A percentile compares a stretch with the other conserved stretches of the same genome.
Conservation (phyloP, 2,797 vertebrate species). For the Diglossa cyanea region DNA sequence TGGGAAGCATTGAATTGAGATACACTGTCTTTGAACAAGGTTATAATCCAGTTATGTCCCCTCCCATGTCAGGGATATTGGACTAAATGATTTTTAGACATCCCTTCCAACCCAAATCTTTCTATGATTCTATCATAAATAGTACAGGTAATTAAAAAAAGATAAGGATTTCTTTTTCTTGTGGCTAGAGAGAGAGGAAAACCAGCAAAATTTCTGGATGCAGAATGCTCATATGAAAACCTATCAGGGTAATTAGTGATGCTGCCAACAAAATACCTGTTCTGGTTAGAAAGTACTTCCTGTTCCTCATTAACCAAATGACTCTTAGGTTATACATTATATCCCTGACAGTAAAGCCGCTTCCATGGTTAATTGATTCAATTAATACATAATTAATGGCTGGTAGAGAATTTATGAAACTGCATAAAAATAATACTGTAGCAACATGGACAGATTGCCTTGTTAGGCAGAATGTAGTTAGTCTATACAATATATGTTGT, state of each 20-base stretch:
- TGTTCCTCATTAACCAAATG: slow-evolving; percentile 69
- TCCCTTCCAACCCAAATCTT: not conserved
- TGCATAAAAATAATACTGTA: slow-evolving; percentile 28
- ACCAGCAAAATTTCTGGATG: not conserved
- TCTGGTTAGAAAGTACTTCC: slow-evolving; percentile 44
- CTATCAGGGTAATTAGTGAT: slow-evolving; percentile 47
- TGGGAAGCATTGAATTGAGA: not conserved
- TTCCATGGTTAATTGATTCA: slow-evolving; percentile 72
- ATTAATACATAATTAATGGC: slow-evolving; percentile 63
- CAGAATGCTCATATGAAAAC: not conserved
- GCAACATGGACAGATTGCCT: not conserved
- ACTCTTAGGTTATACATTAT: slow-evolving; percentile 62
- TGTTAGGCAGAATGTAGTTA: not conserved
- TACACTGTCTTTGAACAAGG: not conserved
- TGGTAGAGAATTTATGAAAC: slow-evolving; percentile 21
- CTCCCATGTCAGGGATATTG: not conserved
- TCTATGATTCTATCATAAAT: not conserved
- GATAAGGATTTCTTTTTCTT: not conserved
- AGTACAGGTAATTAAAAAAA: not conserved
- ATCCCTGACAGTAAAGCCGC: slow-evolving; percentile 53
- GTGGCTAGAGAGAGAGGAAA: not conserved
- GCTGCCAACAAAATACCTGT: slow-evolving; percentile 46
- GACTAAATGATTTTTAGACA: not conserved
- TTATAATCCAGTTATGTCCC: not conserved
- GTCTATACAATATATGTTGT: not conserved